A percentile compares a stretch with the other conserved stretches of the same genome.
phyloP scores from a whole-genome alignment of 2,888 invertebrate genomes.

The Leptarthrus brevirostris region DNA sequence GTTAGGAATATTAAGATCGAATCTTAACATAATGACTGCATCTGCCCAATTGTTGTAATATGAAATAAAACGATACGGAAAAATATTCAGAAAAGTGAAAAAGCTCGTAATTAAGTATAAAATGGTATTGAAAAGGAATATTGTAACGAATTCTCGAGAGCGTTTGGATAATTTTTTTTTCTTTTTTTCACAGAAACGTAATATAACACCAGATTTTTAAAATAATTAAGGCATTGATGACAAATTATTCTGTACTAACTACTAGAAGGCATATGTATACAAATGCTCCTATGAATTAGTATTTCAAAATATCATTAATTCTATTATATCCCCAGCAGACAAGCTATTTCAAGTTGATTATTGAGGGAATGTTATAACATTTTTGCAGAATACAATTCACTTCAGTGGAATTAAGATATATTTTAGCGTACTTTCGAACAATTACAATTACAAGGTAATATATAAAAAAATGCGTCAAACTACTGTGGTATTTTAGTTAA shows the following conservation, averaged over 20 bases:
- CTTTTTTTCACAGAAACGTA: conserved; percentile 40
- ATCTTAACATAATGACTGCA: conserved; percentile 59
- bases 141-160: conserved; percentile 41
- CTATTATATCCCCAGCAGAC: conserved; percentile 16
- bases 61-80: conserved; percentile 48
- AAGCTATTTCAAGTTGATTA: conserved; percentile 23
- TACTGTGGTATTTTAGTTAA: conserved; percentile 32
- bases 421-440: conserved; percentile 32
- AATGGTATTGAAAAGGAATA: conserved; percentile 41
- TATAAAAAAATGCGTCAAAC: conserved; percentile 22
- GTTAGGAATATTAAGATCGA: conserved; percentile 56
- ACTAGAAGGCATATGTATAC: not conserved
- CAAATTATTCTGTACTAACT: conserved; percentile 12
- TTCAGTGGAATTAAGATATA: conserved; percentile 21
- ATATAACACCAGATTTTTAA: conserved; percentile 23
- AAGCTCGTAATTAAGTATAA: conserved; percentile 26
- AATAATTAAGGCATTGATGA: conserved; percentile 21
- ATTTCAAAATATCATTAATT: conserved; percentile 12
- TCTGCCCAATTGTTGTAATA: conserved; percentile 57
- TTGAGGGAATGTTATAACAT: conserved; percentile 11
- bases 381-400: conserved; percentile 31
- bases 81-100: not conserved
- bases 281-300: conserved; percentile 4
- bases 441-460: not conserved
- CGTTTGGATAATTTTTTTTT: conserved; percentile 39